phyloP scores from a whole-genome alignment of 2,797 vertebrate genomes.

The Adelosebastes latens region DNA sequence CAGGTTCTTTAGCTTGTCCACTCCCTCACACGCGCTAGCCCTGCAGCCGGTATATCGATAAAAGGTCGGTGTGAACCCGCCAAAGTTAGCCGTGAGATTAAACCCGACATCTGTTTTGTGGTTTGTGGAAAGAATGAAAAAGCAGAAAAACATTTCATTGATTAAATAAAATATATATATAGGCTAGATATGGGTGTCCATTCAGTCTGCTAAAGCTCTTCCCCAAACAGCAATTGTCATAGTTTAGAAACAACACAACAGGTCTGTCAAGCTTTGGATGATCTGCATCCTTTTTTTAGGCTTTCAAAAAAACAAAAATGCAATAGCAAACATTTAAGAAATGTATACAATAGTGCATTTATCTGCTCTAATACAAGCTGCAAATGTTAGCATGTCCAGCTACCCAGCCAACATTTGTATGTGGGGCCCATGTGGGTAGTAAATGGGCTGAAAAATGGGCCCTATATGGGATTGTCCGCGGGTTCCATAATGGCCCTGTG shows the following conservation, averaged over 20 bases:
- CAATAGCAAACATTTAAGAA: not conserved
- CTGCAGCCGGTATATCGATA: constrained; percentile 84
- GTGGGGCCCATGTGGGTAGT: too few species aligned
- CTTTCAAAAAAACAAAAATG: not conserved
- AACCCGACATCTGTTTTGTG: constrained; percentile 71
- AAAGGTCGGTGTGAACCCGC: constrained; percentile 74
- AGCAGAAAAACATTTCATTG: not conserved
- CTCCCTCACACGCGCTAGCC: constrained; percentile 89
- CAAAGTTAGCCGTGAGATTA: constrained; percentile 80
- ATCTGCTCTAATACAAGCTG: not conserved
- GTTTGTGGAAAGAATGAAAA: not conserved
- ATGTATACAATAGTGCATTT: not conserved
- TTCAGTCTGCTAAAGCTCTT: too few species aligned
- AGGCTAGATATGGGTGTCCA: not conserved
- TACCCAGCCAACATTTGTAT: not conserved
- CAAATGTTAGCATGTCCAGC: not conserved
- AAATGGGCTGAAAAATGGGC: too few species aligned
- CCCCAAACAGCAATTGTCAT: not conserved
- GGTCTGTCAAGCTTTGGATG: not conserved
- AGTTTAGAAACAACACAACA: not conserved
- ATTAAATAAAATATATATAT: too few species aligned
- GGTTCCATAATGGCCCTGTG: too few species aligned
- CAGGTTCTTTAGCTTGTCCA: constrained; percentile 84
- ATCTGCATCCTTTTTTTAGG: not conserved
- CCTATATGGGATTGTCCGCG: too few species aligned